Conservation (phyloP, 2,888 invertebrate genomes). For the Aquatica leii region DNA sequence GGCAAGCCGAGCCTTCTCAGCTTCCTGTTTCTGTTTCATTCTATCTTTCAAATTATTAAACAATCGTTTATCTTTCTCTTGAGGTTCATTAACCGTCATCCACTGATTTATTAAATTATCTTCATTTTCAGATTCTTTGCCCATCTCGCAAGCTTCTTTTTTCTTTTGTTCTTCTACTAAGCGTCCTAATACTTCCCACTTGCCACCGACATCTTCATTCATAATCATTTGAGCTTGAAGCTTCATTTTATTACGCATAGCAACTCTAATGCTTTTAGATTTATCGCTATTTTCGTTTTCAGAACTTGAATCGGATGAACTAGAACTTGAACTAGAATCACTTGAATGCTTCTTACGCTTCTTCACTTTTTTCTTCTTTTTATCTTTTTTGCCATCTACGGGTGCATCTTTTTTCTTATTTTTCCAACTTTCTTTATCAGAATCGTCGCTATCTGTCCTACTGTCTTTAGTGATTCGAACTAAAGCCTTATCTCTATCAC, state of each 20-base stretch:
- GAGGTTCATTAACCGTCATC: slow-evolving; percentile 63
- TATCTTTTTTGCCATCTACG: slow-evolving; percentile 55
- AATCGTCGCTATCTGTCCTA: slow-evolving; percentile 46
- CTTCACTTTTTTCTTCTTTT: slow-evolving; percentile 66
- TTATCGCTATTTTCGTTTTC: slow-evolving; percentile 61
- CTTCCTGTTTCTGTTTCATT: slow-evolving; percentile 64
- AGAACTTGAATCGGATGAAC: slow-evolving; percentile 60
- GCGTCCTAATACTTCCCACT: slow-evolving; percentile 59
- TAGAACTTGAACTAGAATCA: slow-evolving; percentile 60
- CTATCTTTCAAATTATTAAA: slow-evolving; percentile 64
- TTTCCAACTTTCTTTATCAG: slow-evolving; percentile 29
- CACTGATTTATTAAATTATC: slow-evolving; percentile 60
- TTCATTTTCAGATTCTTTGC: slow-evolving; percentile 44
- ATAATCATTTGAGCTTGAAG: slow-evolving; percentile 62
- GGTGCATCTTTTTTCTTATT: slow-evolving; percentile 47
- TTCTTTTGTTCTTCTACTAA: slow-evolving; percentile 62
- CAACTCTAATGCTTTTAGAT: slow-evolving; percentile 70
- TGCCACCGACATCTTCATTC: slow-evolving; percentile 60
- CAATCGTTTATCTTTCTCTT: slow-evolving; percentile 61
- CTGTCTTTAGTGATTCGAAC: slow-evolving; percentile 50
- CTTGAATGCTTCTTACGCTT: slow-evolving; percentile 54
- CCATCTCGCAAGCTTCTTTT: slow-evolving; percentile 46
- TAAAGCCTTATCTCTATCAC: slow-evolving; percentile 69
- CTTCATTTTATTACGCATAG: slow-evolving; percentile 69
- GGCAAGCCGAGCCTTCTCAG: slow-evolving; percentile 55